Percentiles rank a stretch among this genome's conserved stretches.
Conservation (phyloP, 2,797 vertebrate genomes). For the Pseudotriccus pelzelni region DNA sequence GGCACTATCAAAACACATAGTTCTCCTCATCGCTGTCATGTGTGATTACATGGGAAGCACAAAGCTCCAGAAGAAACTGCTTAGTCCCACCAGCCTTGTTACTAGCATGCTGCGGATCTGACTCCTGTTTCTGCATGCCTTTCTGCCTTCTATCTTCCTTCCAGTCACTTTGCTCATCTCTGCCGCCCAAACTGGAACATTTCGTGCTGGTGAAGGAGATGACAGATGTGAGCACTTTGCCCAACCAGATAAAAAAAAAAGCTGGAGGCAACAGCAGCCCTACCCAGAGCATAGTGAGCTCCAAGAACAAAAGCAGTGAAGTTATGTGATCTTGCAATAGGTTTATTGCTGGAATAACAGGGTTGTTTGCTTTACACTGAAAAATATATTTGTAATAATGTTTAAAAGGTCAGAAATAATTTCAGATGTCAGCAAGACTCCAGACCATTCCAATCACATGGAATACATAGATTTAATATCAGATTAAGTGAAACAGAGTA, state of each 20-base stretch:
- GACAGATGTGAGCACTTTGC: background rate
- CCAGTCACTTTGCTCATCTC: background rate
- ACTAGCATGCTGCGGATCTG: background rate
- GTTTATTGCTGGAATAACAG: background rate
- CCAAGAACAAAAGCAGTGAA: background rate
- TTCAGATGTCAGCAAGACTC: background rate
- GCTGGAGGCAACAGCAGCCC: background rate
- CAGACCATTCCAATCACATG: background rate
- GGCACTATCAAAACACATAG: background rate
- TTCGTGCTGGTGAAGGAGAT: background rate
- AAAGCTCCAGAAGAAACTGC: background rate
- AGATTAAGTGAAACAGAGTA: background rate
- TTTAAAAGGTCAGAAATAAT: background rate
- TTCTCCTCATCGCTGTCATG: background rate
- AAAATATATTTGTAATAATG: background rate
- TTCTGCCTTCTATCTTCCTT: background rate
- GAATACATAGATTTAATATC: background rate
- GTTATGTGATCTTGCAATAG: background rate
- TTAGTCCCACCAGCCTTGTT: background rate
- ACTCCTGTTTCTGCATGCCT: background rate
- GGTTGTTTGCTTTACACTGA: background rate
- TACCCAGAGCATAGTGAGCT: background rate
- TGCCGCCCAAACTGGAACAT: background rate
- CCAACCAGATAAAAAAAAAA: background rate
- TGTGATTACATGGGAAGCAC: background rate